Evolutionary conservation across 37 sponge, comb jelly and placozoan genomes (phyloP).

Genomic region (Spongilla lacustris): DNA sequence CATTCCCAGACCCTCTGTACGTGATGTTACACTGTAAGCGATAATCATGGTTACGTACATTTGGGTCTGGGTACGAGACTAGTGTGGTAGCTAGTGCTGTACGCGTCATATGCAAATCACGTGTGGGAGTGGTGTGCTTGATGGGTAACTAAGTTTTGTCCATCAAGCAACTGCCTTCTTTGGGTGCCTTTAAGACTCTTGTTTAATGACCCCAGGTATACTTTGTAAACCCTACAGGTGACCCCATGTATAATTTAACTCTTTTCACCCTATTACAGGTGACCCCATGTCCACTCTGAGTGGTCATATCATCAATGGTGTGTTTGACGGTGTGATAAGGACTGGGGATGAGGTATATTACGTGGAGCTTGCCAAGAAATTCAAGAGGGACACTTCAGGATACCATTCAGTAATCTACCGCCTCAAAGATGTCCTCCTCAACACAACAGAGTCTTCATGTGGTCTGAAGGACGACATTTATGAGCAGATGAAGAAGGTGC

Average conservation of each 20-base stretch:
- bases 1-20: too few species aligned
- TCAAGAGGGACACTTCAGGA: neutral
- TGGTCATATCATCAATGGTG: conserved; percentile 66
- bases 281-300: conserved; percentile 38
- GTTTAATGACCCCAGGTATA: too few species aligned
- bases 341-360: conserved; percentile 53
- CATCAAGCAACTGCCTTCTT: too few species aligned
- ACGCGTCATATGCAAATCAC: too few species aligned
- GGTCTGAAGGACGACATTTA: conserved; percentile 19
- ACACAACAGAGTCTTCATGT: neutral
- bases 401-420: conserved; percentile 65
- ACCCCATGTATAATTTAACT: neutral
- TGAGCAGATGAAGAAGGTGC: conserved; percentile 3
- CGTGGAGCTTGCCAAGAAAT: conserved; percentile 63
- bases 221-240: too few species aligned
- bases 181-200: too few species aligned
- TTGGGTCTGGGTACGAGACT: too few species aligned
- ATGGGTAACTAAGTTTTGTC: too few species aligned
- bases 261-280: conserved; percentile 33
- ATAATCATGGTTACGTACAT: too few species aligned
- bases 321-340: conserved; percentile 58
- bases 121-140: too few species aligned
- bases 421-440: conserved; percentile 17
- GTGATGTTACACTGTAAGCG: too few species aligned
- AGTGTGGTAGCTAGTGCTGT: too few species aligned